Percentiles rank a stretch among this genome's conserved stretches.
Conservation (phyloP, 2,888 invertebrate species). For the Andrena hattorfiana region DNA sequence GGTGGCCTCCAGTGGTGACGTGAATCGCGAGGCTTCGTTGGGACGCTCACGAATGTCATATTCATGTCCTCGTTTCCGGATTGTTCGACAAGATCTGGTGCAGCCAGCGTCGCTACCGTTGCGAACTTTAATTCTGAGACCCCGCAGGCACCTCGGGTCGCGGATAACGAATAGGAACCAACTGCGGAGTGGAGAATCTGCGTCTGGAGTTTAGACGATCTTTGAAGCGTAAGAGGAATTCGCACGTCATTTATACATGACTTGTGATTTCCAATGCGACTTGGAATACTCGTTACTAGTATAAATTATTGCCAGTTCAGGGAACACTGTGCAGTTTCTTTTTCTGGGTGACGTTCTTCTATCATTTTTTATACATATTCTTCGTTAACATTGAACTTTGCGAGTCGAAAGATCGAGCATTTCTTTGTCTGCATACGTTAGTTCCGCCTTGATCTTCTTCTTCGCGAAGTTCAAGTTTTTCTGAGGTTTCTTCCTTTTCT, state of each 20-base stretch:
- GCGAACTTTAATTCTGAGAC: background rate
- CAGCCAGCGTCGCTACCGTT: background rate
- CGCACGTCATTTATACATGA: background rate
- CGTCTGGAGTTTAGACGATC: background rate
- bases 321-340: background rate
- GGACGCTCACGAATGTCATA: background rate
- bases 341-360: too few species aligned
- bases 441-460: too few species aligned
- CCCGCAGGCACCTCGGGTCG: background rate
- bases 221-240: background rate
- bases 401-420: too few species aligned
- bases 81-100: background rate
- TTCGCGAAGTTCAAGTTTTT: too few species aligned
- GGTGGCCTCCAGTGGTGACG: background rate
- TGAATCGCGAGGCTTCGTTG: background rate
- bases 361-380: too few species aligned
- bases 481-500: too few species aligned
- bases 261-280: slow-evolving; percentile 14
- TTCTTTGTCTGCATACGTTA: too few species aligned
- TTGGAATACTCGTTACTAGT: slow-evolving; percentile 15
- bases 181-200: background rate
- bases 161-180: background rate
- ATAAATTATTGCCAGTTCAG: background rate
- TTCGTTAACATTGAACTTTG: too few species aligned
- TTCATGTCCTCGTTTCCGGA: background rate